These are phyloP conservation scores for Heliornis fulica DNA, from an alignment of 2,113 vertebrate genomes.

Conservation along the genomic window DNA sequence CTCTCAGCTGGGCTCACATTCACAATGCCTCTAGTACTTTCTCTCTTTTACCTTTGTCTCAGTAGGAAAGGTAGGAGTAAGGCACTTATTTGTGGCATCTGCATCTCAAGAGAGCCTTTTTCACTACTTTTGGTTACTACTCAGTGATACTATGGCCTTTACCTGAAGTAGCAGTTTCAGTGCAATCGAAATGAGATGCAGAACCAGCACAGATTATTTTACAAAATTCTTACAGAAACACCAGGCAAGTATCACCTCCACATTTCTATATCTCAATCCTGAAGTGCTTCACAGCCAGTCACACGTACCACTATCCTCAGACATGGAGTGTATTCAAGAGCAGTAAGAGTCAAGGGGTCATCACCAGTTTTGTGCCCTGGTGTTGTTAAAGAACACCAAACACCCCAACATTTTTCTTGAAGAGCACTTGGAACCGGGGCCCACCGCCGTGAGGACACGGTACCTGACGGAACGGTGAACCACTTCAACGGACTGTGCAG, in stretches of 20 bases:
- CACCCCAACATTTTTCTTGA: not conserved
- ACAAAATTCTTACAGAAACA: not conserved
- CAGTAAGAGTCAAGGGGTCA: not conserved
- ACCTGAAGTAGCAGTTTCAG: not conserved
- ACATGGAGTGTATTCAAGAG: not conserved
- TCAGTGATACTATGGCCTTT: not conserved
- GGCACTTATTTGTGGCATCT: not conserved
- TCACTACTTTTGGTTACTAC: not conserved
- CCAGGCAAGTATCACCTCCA: not conserved
- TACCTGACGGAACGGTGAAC: slow-evolving; percentile 84
- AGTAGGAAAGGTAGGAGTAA: not conserved
- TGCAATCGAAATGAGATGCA: not conserved
- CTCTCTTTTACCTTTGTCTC: not conserved
- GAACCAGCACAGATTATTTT: not conserved
- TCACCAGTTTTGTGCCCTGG: not conserved
- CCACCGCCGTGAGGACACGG: not conserved
- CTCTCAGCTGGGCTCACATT: not conserved
- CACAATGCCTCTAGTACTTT: not conserved
- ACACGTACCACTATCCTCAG: not conserved
- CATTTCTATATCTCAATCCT: not conserved
- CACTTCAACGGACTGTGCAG: slow-evolving; percentile 81
- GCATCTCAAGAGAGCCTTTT: not conserved
- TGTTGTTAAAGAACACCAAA: not conserved
- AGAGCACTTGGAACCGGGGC: not conserved
- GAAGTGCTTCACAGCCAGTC: not conserved